Conservation (phyloP, 1,140 invertebrate species). For the Zaprionus ghesquierei region DNA sequence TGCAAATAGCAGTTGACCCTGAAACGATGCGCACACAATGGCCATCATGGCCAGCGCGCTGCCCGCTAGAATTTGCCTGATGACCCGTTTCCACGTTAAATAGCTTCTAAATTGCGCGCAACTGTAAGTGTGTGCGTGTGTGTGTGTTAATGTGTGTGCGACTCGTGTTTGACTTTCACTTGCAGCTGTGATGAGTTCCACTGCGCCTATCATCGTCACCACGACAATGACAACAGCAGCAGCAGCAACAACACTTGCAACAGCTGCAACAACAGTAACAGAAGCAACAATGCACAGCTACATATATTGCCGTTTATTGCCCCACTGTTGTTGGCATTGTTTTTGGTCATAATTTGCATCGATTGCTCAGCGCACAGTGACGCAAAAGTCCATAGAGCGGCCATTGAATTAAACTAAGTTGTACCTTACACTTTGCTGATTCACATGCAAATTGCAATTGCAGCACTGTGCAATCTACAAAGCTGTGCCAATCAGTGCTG, state of each 20-base stretch:
- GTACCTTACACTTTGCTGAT: neutral
- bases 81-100: constrained; percentile 22
- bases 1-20: constrained; percentile 70
- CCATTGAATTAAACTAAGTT: neutral
- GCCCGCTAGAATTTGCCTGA: neutral
- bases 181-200: constrained; percentile 67
- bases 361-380: constrained; percentile 57
- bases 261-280: constrained; percentile 15
- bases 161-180: constrained; percentile 77
- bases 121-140: constrained; percentile 16
- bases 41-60: constrained; percentile 20
- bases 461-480: constrained; percentile 17
- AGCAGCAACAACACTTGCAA: constrained; percentile 22
- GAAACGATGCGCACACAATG: constrained; percentile 57
- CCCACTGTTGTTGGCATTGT: constrained; percentile 47
- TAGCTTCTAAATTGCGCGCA: constrained; percentile 47
- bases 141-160: constrained; percentile 30
- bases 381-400: neutral
- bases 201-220: constrained; percentile 59
- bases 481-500: too few species aligned
- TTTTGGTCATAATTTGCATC: constrained; percentile 69
- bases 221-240: constrained; percentile 36
- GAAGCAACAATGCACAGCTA: neutral
- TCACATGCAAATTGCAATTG: neutral
- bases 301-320: constrained; percentile 28